Evolutionary conservation across 2,888 invertebrate species (phyloP).

Genomic region (Saturnia pavonia): DNA sequence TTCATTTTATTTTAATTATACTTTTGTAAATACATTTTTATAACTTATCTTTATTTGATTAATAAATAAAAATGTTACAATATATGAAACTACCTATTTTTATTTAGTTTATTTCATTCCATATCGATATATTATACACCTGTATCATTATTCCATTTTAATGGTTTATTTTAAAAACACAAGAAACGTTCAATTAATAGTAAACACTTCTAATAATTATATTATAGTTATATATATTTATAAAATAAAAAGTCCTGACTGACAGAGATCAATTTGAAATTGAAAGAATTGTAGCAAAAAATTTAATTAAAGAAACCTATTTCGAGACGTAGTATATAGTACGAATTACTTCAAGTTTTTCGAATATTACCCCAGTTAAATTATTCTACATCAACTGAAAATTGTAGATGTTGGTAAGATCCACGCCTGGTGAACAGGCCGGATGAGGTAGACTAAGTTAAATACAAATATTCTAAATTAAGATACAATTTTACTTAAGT

Average conservation of each 20-base stretch:
- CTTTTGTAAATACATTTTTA: conserved; percentile 70
- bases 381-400: neutral
- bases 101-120: neutral
- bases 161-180: neutral
- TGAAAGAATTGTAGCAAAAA: neutral
- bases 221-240: neutral
- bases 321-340: neutral
- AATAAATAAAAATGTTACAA: conserved; percentile 51
- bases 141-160: neutral
- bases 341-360: too few relatives aligned
- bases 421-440: neutral
- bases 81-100: conserved; percentile 26
- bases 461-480: too few relatives aligned
- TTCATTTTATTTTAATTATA: conserved; percentile 42
- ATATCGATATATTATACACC: neutral
- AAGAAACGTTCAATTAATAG: neutral
- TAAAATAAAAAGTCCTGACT: neutral
- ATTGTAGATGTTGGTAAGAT: neutral
- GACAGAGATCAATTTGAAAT: neutral
- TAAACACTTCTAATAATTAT: neutral
- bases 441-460: too few relatives aligned
- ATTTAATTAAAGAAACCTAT: neutral
- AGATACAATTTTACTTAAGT: too few relatives aligned
- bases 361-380: neutral
- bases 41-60: conserved; percentile 52